Base-by-base conservation (phyloP, 2,113 vertebrate species). In the Pseudorasbora parva region DNA sequence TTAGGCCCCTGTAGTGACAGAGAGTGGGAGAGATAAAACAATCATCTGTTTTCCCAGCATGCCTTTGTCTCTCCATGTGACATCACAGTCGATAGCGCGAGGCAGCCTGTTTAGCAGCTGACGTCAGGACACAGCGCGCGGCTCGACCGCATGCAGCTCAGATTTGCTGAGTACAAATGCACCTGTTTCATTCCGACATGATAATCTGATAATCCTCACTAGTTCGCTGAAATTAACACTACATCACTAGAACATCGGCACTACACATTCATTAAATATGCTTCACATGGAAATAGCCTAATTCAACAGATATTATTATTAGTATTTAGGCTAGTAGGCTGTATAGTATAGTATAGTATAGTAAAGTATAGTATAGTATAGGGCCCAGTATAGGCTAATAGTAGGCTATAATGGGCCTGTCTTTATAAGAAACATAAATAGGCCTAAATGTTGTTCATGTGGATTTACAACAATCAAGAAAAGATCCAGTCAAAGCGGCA, bases 161-260 rank as follows among this genome's bases (percentile, higher is more conserved):
- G 73, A 84, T 84, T 17, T 72, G 66, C 62, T 59, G 74, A 84
- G 30, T n/a, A 60, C 49, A 59, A 73, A 57, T 78, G 83, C 85
- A 86, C 81, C 77, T 85, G 85, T 84, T 84, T 88, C 27, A 10
- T 19, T 81, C 84, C 59, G 64, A 37, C 59, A 51, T 7, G 10
- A 72, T 78, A 76, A 82, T 86, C 73, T 59, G 60, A 54, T 78
- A 82, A 78, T 69, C 59, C 73, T 57, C 74, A 54, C 37, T 64
- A 78, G 60, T 54, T 12, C 37, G 56, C 33, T 45, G 10, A 66
- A 30, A 56, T 37, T 47, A 56, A 41, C 78, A 33, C 62, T 81
- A 15, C 45, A 81, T 17, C 27, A 54, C 47, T 47, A 62, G 37
- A 77, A 57, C 14, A 23, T n/a, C 8, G 17, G 27, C 27, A 23